A percentile compares a stretch with the other conserved stretches of the same genome.
These are phyloP conservation scores for Myotis brandtii DNA, from an alignment of 2,113 vertebrate species.

Conservation along the genomic window DNA sequence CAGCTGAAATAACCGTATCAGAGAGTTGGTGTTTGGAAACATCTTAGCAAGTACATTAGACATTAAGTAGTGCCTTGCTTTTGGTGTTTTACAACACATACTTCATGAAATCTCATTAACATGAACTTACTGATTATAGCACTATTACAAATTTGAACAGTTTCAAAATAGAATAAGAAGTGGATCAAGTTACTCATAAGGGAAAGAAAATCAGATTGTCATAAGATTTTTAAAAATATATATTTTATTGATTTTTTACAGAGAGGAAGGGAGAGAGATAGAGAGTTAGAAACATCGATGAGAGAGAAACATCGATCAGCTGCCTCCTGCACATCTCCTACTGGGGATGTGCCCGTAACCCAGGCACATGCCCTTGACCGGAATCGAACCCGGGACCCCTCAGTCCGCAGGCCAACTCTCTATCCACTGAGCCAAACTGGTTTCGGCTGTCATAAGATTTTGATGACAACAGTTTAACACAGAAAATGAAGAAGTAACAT, in stretches of 20 bases:
- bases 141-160: neutral
- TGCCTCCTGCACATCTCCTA: no score
- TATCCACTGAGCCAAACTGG: no score
- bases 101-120: neutral
- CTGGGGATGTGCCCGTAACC: no score
- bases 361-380: no score
- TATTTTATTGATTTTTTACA: no score
- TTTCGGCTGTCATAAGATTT: neutral
- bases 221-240: no score
- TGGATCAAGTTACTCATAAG: neutral
- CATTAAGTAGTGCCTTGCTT: neutral
- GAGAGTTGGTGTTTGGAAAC: neutral
- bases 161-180: constrained; percentile 20
- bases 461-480: neutral
- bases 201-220: neutral
- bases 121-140: neutral
- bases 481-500: constrained; percentile 6
- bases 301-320: no score
- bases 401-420: no score
- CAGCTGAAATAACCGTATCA: neutral
- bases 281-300: no score
- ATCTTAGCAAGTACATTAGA: neutral
- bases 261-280: no score
- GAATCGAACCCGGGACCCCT: no score
- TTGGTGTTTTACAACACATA: neutral